Conservation (phyloP, 2,888 invertebrate species). For the Xanthorhoe spadicearia region DNA sequence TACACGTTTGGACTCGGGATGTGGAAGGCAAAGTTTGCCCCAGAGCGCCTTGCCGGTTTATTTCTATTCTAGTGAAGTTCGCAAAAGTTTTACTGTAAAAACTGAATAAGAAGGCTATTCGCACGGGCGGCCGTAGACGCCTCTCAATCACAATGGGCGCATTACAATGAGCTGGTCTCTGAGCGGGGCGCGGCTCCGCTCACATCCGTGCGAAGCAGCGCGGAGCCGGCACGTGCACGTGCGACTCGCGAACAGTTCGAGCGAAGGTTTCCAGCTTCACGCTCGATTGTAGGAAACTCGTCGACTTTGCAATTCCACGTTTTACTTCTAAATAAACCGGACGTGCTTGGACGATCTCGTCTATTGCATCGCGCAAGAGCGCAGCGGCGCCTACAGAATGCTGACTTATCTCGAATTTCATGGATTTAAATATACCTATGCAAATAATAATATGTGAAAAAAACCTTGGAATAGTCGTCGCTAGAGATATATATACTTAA, state of each 20-base stretch:
- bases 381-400: slow-evolving; percentile 10
- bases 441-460: too few relatives aligned
- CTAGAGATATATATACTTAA: too few relatives aligned
- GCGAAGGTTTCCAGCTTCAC: slow-evolving; percentile 44
- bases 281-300: slow-evolving; percentile 42
- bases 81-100: slow-evolving; percentile 22
- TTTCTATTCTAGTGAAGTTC: slow-evolving; percentile 21
- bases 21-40: slow-evolving; percentile 18
- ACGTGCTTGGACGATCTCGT: slow-evolving; percentile 32
- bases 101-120: neutral
- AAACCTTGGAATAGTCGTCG: too few relatives aligned
- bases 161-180: neutral
- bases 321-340: slow-evolving; percentile 45
- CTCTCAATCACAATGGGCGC: neutral
- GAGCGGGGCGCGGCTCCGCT: neutral
- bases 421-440: too few relatives aligned
- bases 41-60: slow-evolving; percentile 18
- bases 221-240: slow-evolving; percentile 39
- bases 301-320: slow-evolving; percentile 43
- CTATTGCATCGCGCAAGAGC: slow-evolving; percentile 39
- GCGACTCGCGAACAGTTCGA: slow-evolving; percentile 44
- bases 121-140: neutral
- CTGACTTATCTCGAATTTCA: neutral
- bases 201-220: slow-evolving; percentile 31
- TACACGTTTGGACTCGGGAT: slow-evolving; percentile 10